Base-by-base conservation (phyloP, 2,113 vertebrate species). In the Tauraco erythrolophus region DNA sequence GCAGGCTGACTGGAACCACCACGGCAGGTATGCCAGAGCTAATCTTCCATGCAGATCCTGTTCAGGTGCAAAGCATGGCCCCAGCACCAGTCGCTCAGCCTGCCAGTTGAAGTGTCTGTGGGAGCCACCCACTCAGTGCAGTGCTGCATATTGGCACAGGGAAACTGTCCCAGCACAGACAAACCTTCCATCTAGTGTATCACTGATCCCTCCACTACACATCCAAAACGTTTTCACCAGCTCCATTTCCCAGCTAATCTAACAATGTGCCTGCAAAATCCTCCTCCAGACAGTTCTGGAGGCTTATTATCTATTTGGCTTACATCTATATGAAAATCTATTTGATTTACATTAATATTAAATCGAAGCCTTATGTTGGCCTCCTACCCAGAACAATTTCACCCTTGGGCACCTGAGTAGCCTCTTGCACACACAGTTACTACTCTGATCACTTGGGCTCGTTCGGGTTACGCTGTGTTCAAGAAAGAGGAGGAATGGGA, bases 381-480 rank as follows among this genome's bases (percentile, higher is more conserved):
- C 39, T 93, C 79, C 45, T 45, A 13, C 22, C 62, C 14, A 3
- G 60, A 58, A 23, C 27, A 53, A 7, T 33, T 33, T 17, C 58
- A 35, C 14, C 60, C 72, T 7, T 10, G 43, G 64, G 48, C 60
- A 66, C 64, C 30, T 31, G 24, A 57, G 3, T 6, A 82, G 53
- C 13, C 74, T 28, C 58, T 4, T 54, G 86, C 80, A 87, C 60
- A 19, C 48, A 13, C 13, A 16, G 46, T 3, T 39, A 71, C 43
- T 54, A 7, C 72, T 51, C 2, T 1, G 33, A 58, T 5, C 1
- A 1, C 25, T 24, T 10, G 3, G 7, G 6, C 16, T 56, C 64
- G 64, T 41, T 19, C 37, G n/a, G 56, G 30, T 7, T 8, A 22
- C 1, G 8, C 27, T 14, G 17, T 24, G 46, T 7, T 69, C 68